Evolutionary conservation across 2,113 vertebrate species (phyloP).

Genomic region (Cyanistes caeruleus): DNA sequence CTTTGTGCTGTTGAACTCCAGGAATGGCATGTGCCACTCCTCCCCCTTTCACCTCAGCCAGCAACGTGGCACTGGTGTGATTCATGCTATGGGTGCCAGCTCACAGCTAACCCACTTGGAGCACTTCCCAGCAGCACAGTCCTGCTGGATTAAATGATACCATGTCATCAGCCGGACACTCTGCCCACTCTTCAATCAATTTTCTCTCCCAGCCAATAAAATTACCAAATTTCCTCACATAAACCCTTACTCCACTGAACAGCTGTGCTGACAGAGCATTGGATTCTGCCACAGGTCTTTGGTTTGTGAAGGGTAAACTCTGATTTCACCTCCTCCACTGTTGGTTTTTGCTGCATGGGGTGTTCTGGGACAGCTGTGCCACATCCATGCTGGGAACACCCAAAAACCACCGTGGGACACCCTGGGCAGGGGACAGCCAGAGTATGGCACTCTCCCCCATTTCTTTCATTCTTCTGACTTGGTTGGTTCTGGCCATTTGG

Average conservation of each 20-base stretch:
- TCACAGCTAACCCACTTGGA: fast-evolving
- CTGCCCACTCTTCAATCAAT: fast-evolving
- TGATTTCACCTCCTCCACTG: not conserved
- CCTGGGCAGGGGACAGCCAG: not conserved
- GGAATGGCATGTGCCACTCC: not conserved
- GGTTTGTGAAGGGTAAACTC: not conserved
- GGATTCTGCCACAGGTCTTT: not conserved
- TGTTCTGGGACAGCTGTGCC: not conserved
- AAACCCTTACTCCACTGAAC: not conserved
- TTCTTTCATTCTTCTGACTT: not conserved
- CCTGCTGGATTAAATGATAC: not conserved
- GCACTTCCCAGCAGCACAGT: not conserved
- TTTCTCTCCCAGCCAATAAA: not conserved
- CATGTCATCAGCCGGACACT: not conserved
- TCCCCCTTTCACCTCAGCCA: fast-evolving
- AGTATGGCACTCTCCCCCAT: not conserved
- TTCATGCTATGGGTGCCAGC: not conserved
- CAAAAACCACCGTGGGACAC: fast-evolving
- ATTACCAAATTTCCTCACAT: not conserved
- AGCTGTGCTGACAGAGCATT: not conserved
- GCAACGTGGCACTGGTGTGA: fast-evolving
- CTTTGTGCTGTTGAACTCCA: not conserved
- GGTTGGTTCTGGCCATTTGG: not conserved
- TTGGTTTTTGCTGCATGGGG: fast-evolving
- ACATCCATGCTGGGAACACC: fast-evolving